Evolutionary conservation across 2,113 vertebrate species (phyloP), one percentile per base, ranked within the genome.

Genomic region (Pelodiscus sinensis): DNA sequence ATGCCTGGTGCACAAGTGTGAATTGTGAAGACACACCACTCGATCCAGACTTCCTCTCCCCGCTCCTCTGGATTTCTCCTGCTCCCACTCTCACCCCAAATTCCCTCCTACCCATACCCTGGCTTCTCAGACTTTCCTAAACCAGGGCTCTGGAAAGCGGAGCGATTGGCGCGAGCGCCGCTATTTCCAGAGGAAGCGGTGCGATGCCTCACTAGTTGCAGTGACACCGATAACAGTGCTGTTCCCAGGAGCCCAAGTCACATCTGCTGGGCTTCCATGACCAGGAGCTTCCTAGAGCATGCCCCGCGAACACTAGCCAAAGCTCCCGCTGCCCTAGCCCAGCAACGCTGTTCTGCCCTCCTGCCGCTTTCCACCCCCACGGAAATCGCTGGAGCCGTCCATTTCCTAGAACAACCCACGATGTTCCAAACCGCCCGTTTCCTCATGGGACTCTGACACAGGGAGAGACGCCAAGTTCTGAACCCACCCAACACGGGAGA

Each of bases 381-480:
- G 31, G 44, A 78, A 71, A 60, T 31, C 78, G 22, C 51, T 85
- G 82, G 4, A 86, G 80, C 38, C 9, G 27, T 54, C 78, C 58
- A 56, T 14, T 80, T 44, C 22, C 9, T 52, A 21, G 54, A 57
- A 75, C 84, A 94, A 79, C 8, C 3, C 31, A 44, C 9, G 29
- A 38, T 4, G 52, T 82, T 25, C 75, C 12, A 82, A 83, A 55
- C 10, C 50, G n/a, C 50, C 56, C 0, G 3, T 29, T 22, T 8
- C 78, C 54, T 51, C 71, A 0, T 0, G 24, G 58, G 50, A 38
- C 4, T 6, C 44, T 6, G 27, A 10, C 1, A 16, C 0, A 71
- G 8, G 79, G 58, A 3, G 57, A 84, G 68, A 22, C 2, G 31
- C 27, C 83, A 91, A 10, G 3, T 82, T 83, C 71, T 44, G 55